A percentile compares a stretch with the other conserved stretches of the same genome.
Evolutionary conservation across 2,797 vertebrate species (phyloP).

Genomic region (Chaetophractus vellerosus): DNA sequence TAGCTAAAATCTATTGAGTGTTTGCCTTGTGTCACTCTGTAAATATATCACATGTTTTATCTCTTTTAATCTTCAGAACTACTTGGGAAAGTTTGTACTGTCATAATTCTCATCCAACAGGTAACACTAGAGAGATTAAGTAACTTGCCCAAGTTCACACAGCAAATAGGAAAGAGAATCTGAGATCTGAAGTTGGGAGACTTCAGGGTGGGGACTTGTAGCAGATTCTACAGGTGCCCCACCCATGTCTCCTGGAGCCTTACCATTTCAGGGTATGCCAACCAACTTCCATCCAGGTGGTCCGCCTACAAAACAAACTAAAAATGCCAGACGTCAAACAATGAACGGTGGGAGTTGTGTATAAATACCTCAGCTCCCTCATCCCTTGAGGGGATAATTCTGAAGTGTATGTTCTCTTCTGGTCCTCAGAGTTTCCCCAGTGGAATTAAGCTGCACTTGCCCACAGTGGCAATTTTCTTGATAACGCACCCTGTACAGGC

Average conservation of each 20-base stretch:
- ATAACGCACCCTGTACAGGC: not conserved
- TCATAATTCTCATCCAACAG: not conserved
- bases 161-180: conserved; percentile 6
- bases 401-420: not conserved
- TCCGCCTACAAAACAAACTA: not conserved
- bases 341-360: not conserved
- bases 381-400: not conserved
- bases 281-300: not conserved
- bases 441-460: not conserved
- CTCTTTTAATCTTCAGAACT: conserved; percentile 13
- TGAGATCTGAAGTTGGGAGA: not conserved
- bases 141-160: not conserved
- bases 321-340: not conserved
- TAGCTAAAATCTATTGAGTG: not conserved
- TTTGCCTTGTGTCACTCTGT: not conserved
- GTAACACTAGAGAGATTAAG: not conserved
- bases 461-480: not conserved
- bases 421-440: not conserved
- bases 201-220: not conserved
- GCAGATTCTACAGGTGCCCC: not conserved
- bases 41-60: not conserved
- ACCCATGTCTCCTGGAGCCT: not conserved
- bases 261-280: not conserved
- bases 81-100: not conserved
- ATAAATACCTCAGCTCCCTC: not conserved